Conservation (phyloP, 1,140 invertebrate genomes). For the Euwallacea fornicatus region DNA sequence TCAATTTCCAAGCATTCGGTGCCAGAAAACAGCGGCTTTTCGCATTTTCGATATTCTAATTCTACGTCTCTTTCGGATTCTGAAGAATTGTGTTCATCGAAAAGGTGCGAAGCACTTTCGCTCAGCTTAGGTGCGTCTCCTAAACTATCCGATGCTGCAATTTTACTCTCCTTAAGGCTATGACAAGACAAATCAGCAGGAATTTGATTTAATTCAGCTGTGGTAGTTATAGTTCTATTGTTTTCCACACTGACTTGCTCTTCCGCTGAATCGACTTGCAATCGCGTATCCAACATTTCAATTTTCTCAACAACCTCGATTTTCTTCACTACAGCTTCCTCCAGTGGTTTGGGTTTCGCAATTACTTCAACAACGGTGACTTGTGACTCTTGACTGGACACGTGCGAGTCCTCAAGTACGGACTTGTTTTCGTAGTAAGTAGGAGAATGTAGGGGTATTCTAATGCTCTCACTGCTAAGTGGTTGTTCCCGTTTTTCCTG, state of each 20-base stretch:
- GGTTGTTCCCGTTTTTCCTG: slow-evolving; percentile 57
- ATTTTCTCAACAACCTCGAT: neutral
- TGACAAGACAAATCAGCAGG: slow-evolving; percentile 8
- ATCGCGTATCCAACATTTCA: slow-evolving; percentile 3
- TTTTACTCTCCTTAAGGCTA: slow-evolving; percentile 6
- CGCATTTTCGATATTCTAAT: slow-evolving; percentile 57
- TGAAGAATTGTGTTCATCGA: slow-evolving; percentile 70
- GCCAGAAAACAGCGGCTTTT: slow-evolving; percentile 50
- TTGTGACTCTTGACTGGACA: slow-evolving; percentile 49
- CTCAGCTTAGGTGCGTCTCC: slow-evolving; percentile 15
- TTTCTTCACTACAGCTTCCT: neutral
- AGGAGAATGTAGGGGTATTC: slow-evolving; percentile 68
- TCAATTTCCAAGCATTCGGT: slow-evolving; percentile 61
- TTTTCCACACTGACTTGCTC: neutral
- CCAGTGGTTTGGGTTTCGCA: neutral
- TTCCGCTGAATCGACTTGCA: slow-evolving; percentile 2
- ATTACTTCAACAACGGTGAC: slow-evolving; percentile 49
- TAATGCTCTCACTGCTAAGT: slow-evolving; percentile 60
- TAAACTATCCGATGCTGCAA: neutral
- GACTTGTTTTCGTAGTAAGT: slow-evolving; percentile 60
- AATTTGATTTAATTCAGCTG: slow-evolving; percentile 12
- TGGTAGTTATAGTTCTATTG: slow-evolving; percentile 8
- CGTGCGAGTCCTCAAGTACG: slow-evolving; percentile 46
- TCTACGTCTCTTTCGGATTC: slow-evolving; percentile 74
- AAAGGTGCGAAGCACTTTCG: slow-evolving; percentile 34